Conservation (phyloP, 2,888 invertebrate genomes). For the Caenorhabditis doughertyi region DNA sequence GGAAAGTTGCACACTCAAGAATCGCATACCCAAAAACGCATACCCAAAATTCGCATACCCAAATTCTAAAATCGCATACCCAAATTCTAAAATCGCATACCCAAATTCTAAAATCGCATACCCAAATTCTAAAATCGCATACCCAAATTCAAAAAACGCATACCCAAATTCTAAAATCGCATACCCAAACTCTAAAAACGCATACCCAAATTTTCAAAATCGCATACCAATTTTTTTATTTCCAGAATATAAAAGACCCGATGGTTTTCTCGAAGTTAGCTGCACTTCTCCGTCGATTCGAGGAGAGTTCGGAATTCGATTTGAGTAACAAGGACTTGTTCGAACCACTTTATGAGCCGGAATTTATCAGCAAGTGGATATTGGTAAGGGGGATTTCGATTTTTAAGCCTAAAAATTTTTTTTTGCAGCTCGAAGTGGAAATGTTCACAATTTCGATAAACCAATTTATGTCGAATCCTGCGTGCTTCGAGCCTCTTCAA, state of each 20-base stretch:
- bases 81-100: no score
- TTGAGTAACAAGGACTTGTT: constrained; percentile 35
- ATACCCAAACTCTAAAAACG: no score
- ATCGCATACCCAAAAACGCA: no score
- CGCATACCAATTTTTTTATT: no score
- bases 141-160: background rate
- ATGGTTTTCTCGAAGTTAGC: constrained; percentile 46
- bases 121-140: background rate
- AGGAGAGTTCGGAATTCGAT: constrained; percentile 31
- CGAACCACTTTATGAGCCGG: constrained; percentile 46
- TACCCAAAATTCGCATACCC: background rate
- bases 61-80: background rate
- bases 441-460: constrained; percentile 27
- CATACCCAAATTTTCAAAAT: no score
- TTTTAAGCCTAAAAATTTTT: background rate
- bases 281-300: constrained; percentile 32
- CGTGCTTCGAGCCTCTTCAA: background rate
- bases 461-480: constrained; percentile 2
- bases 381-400: constrained; percentile 6
- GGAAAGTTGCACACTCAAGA: background rate
- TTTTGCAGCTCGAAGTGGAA: constrained; percentile 53
- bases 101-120: no score
- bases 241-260: constrained; percentile 41
- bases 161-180: background rate
- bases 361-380: constrained; percentile 45